These are phyloP conservation scores for Tetranychus truncatus DNA, from an alignment of 2,888 invertebrate genomes.

Conservation along the genomic window DNA sequence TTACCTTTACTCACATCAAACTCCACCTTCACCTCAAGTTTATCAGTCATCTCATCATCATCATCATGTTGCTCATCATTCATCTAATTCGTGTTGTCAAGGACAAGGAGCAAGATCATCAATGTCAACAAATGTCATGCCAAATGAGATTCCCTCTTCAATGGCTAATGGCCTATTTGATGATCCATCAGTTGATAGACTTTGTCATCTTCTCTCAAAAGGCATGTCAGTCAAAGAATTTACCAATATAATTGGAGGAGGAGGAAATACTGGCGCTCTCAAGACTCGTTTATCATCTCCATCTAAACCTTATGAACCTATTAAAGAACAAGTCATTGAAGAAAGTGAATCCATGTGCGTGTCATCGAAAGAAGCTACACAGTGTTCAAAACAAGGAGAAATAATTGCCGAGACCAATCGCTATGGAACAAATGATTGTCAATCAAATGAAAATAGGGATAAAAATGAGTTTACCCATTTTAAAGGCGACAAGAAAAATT, in stretches of 20 bases:
- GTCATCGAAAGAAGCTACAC: neutral
- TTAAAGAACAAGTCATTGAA: constrained; percentile 12
- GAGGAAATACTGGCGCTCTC: neutral
- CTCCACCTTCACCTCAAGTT: neutral
- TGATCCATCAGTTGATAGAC: constrained; percentile 14
- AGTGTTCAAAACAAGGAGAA: too few relatives aligned
- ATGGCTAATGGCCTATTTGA: constrained; percentile 5
- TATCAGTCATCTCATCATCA: constrained; percentile 8
- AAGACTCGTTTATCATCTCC: constrained; percentile 4
- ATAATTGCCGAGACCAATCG: too few relatives aligned
- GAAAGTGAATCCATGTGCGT: neutral
- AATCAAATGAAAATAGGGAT: neutral
- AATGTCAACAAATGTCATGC: neutral
- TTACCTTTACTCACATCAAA: neutral
- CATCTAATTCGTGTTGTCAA: constrained; percentile 1
- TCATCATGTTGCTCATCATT: neutral
- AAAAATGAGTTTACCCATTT: neutral
- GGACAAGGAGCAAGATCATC: neutral
- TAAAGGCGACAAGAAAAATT: neutral
- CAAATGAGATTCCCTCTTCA: neutral
- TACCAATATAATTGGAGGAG: constrained; percentile 15
- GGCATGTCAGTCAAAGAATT: constrained; percentile 16
- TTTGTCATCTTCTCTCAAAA: constrained; percentile 16
- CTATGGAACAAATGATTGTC: neutral
- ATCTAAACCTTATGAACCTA: constrained; percentile 11